Conservation (phyloP, 2,888 invertebrate genomes). For the Heliconius erato region DNA sequence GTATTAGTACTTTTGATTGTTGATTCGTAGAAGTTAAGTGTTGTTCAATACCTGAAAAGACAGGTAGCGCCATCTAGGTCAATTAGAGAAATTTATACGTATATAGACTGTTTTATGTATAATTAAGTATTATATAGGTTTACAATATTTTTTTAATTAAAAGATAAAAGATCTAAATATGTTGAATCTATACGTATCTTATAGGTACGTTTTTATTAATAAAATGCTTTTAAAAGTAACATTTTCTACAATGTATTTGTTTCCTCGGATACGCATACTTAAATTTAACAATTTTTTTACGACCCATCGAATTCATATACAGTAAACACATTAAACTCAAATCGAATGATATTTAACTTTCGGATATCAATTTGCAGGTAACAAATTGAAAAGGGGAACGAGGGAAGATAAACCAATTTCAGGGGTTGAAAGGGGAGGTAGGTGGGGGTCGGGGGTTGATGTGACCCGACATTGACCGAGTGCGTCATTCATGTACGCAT, state of each 20-base stretch:
- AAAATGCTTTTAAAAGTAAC: neutral
- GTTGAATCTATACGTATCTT: too few relatives aligned
- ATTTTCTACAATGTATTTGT: neutral
- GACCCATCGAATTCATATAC: neutral
- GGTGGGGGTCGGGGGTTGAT: neutral
- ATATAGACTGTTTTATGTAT: too few relatives aligned
- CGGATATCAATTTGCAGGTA: conserved; percentile 46
- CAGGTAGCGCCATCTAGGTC: conserved; percentile 13
- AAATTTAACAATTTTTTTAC: neutral
- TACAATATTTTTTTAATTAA: too few relatives aligned
- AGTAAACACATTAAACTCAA: conserved; percentile 1
- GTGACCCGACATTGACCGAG: conserved; percentile 74
- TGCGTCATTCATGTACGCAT: conserved; percentile 69
- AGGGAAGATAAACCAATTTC: conserved; percentile 38
- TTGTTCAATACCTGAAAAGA: neutral
- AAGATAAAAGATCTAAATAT: too few relatives aligned
- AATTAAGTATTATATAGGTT: too few relatives aligned
- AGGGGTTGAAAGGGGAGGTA: conserved; percentile 7
- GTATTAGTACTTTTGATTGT: neutral
- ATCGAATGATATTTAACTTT: conserved; percentile 30
- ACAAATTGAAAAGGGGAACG: conserved; percentile 41
- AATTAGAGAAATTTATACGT: too few relatives aligned
- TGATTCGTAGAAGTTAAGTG: neutral
- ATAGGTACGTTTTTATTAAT: too few relatives aligned
- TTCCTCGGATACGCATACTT: neutral